These are phyloP conservation scores for Lepidurus packardi DNA, from an alignment of 1,140 invertebrate genomes.

Conservation along the genomic window DNA sequence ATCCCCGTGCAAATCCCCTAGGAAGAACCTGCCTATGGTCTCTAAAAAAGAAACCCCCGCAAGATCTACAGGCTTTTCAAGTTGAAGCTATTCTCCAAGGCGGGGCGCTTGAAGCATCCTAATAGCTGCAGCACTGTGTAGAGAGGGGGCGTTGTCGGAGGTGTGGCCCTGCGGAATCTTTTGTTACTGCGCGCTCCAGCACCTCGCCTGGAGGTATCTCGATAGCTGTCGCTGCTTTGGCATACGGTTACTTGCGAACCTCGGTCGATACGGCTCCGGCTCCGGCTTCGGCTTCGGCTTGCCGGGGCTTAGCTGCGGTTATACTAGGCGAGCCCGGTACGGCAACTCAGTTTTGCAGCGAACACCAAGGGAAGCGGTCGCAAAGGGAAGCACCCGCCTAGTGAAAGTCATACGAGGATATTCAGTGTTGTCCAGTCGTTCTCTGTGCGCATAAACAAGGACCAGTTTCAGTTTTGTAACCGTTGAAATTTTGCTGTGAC, in stretches of 20 bases:
- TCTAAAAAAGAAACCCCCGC: neutral
- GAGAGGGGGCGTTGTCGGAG: neutral
- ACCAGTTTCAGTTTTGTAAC: neutral
- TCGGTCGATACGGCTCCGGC: neutral
- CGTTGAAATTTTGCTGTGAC: neutral
- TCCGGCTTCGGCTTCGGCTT: neutral
- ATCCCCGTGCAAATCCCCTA: conserved; percentile 20
- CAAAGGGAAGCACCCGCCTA: neutral
- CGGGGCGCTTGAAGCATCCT: conserved; percentile 16
- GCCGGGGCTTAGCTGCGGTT: neutral
- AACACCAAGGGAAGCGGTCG: neutral
- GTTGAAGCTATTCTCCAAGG: conserved; percentile 17
- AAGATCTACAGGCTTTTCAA: conserved; percentile 22
- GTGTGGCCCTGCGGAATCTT: neutral
- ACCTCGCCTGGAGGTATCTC: conserved; percentile 17
- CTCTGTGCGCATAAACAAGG: too few relatives aligned
- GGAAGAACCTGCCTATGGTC: conserved; percentile 17
- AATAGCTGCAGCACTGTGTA: neutral
- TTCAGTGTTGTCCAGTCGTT: neutral
- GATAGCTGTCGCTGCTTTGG: neutral
- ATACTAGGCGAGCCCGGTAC: neutral
- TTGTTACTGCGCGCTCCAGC: neutral
- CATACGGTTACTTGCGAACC: neutral
- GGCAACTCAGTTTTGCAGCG: neutral
- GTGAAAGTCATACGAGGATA: neutral